Evolutionary conservation across 1,140 invertebrate species (phyloP).

Genomic region (Samia ricini): DNA sequence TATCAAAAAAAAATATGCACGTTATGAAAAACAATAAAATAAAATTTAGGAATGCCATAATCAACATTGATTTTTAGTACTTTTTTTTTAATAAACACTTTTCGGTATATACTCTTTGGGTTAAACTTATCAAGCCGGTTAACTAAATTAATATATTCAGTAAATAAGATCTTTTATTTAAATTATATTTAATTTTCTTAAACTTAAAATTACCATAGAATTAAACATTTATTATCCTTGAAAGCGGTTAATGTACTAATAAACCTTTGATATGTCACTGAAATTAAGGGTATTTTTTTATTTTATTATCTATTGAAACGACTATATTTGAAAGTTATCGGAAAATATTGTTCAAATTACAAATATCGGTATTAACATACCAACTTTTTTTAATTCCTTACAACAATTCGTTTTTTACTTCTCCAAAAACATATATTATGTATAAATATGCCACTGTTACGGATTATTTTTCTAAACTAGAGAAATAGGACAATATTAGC

Average conservation of each 20-base stretch:
- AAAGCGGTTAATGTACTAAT: background rate
- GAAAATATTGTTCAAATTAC: no score
- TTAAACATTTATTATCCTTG: no score
- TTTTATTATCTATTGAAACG: no score
- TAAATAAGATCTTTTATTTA: background rate
- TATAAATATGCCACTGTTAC: no score
- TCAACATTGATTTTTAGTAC: slow-evolving; percentile 7
- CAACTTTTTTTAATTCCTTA: no score
- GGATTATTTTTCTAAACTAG: background rate
- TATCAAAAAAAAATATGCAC: background rate
- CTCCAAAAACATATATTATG: no score
- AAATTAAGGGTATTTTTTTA: background rate
- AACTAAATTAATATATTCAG: background rate
- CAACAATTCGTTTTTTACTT: no score
- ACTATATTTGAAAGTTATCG: no score
- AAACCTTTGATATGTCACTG: background rate
- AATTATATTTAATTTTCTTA: background rate
- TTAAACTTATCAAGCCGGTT: slow-evolving; percentile 2
- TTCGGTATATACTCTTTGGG: slow-evolving; percentile 12
- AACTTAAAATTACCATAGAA: background rate
- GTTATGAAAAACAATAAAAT: slow-evolving; percentile 16
- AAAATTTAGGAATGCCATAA: slow-evolving; percentile 41
- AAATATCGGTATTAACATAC: no score
- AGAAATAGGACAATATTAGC: background rate
- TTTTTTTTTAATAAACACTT: slow-evolving; percentile 28